phyloP scores from a whole-genome alignment of 2,888 invertebrate genomes.

The Carterocephalus palaemon region DNA sequence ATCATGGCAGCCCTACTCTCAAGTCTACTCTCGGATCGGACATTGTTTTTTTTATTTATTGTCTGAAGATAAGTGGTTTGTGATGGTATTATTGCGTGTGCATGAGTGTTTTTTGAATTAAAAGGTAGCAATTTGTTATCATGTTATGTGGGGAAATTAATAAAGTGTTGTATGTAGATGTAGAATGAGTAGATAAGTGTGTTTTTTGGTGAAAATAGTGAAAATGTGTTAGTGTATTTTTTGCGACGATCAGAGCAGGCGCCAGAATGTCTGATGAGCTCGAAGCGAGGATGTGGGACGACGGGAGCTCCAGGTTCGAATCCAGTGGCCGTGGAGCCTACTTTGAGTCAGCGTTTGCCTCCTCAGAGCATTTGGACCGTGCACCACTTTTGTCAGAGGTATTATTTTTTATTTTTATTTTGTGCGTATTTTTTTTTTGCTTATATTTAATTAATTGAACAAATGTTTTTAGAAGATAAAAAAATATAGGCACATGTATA shows the following conservation, averaged over 20 bases:
- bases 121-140: constrained; percentile 13
- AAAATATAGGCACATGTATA: no score
- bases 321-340: constrained; percentile 57
- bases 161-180: background rate
- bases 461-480: no score
- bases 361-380: constrained; percentile 67
- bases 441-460: no score
- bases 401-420: constrained; percentile 10
- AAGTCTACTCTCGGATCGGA: background rate
- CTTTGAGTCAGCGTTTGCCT: constrained; percentile 68
- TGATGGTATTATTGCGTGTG: constrained; percentile 8
- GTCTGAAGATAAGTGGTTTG: constrained; percentile 11
- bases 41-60: constrained; percentile 19
- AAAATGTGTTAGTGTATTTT: constrained; percentile 25
- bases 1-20: constrained; percentile 2
- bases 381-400: constrained; percentile 72
- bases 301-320: constrained; percentile 63
- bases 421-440: no score
- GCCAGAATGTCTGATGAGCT: constrained; percentile 77
- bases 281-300: constrained; percentile 74
- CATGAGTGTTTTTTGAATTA: constrained; percentile 26
- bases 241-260: constrained; percentile 40
- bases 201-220: constrained; percentile 9
- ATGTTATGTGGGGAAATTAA: background rate
- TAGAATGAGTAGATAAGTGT: background rate